phyloP scores from a whole-genome alignment of 2,888 invertebrate genomes.

The Aporophyla lueneburgensis region DNA sequence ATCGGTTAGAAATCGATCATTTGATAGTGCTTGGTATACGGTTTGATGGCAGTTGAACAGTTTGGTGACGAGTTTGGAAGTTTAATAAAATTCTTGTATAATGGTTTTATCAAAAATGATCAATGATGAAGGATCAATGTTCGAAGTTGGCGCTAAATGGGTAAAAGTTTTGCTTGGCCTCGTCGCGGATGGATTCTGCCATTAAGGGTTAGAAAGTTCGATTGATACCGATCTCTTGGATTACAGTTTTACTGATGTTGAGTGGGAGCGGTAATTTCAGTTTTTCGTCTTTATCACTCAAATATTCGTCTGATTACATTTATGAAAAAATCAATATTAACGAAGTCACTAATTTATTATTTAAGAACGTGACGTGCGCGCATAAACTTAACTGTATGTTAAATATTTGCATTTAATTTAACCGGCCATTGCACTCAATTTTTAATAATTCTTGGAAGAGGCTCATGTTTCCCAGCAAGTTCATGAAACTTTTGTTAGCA shows the following conservation, averaged over 20 bases:
- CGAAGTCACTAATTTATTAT: neutral
- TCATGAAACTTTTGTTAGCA: slow-evolving; percentile 14
- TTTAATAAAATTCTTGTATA: slow-evolving; percentile 50
- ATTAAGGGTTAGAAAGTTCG: slow-evolving; percentile 68
- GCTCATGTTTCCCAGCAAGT: slow-evolving; percentile 13
- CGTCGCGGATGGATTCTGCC: slow-evolving; percentile 67
- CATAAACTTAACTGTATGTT: neutral
- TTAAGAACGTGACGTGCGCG: neutral
- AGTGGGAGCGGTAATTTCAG: slow-evolving; percentile 33
- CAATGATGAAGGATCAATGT: slow-evolving; percentile 61
- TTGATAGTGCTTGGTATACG: slow-evolving; percentile 42
- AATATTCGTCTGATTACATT: neutral
- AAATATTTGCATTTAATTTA: slow-evolving; percentile 18
- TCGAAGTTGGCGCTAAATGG: slow-evolving; percentile 66
- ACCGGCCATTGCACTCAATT: slow-evolving; percentile 24
- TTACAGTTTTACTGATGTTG: slow-evolving; percentile 61
- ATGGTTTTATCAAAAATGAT: slow-evolving; percentile 69
- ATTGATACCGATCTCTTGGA: slow-evolving; percentile 68
- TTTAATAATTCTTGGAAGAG: slow-evolving; percentile 6
- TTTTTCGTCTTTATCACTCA: neutral
- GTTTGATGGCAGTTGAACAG: slow-evolving; percentile 45
- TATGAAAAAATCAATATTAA: neutral
- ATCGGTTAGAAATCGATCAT: slow-evolving; percentile 54
- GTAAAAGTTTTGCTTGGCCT: slow-evolving; percentile 65
- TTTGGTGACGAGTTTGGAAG: slow-evolving; percentile 43